A percentile compares a stretch with the other conserved stretches of the same genome.
These are phyloP conservation scores for Nectonema munidae DNA, from an alignment of 2,888 invertebrate genomes.

Conservation along the genomic window DNA sequence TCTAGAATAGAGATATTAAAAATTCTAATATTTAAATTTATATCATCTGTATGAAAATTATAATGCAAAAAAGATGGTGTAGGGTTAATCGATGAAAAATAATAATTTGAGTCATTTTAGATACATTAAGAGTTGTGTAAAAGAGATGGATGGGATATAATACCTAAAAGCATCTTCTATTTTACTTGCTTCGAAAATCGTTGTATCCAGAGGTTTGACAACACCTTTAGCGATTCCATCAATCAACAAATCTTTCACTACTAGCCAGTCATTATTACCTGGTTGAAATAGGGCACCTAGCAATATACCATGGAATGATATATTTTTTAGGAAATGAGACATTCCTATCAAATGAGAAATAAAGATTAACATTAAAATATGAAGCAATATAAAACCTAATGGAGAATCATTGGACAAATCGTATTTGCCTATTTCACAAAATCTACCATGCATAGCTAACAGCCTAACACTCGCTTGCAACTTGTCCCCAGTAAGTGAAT, in stretches of 20 bases:
- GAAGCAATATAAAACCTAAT: slow-evolving; percentile 27
- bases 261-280: slow-evolving; percentile 32
- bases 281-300: slow-evolving; percentile 51
- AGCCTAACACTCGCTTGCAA: slow-evolving; percentile 68
- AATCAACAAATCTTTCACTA: slow-evolving; percentile 40
- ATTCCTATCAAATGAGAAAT: slow-evolving; percentile 35
- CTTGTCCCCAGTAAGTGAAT: slow-evolving; percentile 78
- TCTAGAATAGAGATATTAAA: too few species aligned
- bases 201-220: slow-evolving; percentile 53
- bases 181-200: slow-evolving; percentile 40
- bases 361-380: slow-evolving; percentile 6
- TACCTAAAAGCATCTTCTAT: slow-evolving; percentile 59
- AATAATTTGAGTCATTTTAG: too few species aligned
- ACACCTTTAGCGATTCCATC: slow-evolving; percentile 57
- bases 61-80: too few species aligned
- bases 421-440: slow-evolving; percentile 87
- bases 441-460: slow-evolving; percentile 59
- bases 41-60: too few species aligned
- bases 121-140: too few species aligned
- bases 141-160: too few species aligned
- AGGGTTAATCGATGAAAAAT: too few species aligned
- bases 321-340: slow-evolving; percentile 72
- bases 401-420: slow-evolving; percentile 62
- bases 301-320: slow-evolving; percentile 78
- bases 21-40: too few species aligned